Percentiles rank a stretch among this genome's conserved stretches.
phyloP scores from a whole-genome alignment of 2,113 vertebrate genomes.

The Corythornis vintsioides region DNA sequence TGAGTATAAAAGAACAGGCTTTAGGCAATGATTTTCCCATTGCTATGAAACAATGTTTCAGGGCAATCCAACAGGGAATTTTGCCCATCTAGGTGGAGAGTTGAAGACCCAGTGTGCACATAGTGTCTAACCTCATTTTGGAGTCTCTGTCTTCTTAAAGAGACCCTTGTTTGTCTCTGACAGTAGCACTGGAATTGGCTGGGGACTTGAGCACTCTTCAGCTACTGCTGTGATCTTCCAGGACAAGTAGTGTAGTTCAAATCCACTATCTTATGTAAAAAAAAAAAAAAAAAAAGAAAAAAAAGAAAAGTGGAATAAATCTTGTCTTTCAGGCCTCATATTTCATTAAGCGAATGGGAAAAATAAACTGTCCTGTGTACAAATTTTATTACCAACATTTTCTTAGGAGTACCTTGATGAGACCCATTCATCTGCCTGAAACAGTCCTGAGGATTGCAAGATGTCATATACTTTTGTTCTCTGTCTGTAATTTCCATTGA shows the following conservation, averaged over 20 bases:
- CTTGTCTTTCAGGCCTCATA: not conserved
- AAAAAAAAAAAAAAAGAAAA: too few species aligned
- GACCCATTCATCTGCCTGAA: not conserved
- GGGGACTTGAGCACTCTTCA: accelerated
- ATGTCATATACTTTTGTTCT: not conserved
- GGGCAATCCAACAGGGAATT: not conserved
- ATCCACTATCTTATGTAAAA: not conserved
- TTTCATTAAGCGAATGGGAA: not conserved
- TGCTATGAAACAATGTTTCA: accelerated
- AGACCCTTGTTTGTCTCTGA: not conserved
- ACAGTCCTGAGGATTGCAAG: not conserved
- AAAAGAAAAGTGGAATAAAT: not conserved
- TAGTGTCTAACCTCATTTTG: not conserved
- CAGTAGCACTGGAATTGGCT: not conserved
- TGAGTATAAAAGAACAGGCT: not conserved
- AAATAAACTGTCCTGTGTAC: not conserved
- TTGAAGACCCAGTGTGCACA: not conserved
- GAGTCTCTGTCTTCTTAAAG: not conserved
- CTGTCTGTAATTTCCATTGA: not conserved
- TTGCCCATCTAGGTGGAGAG: not conserved
- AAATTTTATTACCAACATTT: not conserved
- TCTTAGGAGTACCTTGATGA: not conserved
- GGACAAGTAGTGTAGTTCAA: not conserved
- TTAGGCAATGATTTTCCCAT: not conserved
- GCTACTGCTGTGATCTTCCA: not conserved